These are phyloP conservation scores for Cryptotermes secundus DNA, from an alignment of 1,140 invertebrate genomes.

Conservation along the genomic window DNA sequence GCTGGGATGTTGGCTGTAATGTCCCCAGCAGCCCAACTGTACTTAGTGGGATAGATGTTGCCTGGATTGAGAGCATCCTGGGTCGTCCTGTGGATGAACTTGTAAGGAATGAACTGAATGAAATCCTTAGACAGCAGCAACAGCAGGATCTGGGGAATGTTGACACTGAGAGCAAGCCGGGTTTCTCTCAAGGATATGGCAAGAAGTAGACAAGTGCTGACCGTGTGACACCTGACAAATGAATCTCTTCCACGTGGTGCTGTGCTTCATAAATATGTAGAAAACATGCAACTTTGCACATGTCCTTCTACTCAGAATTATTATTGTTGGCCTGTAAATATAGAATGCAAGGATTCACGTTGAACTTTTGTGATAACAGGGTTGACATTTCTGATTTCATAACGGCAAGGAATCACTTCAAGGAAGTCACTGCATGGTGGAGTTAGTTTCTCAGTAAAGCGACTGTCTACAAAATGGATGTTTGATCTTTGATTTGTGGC, in stretches of 20 bases:
- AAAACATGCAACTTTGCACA: not conserved
- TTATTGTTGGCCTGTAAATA: not conserved
- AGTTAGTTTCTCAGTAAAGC: too few relatives aligned
- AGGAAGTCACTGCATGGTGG: too few relatives aligned
- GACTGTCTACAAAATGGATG: too few relatives aligned
- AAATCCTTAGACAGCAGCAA: not conserved
- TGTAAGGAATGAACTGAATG: conserved; percentile 10
- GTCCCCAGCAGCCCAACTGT: conserved; percentile 25
- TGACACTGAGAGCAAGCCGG: conserved; percentile 35
- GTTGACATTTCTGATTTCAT: too few relatives aligned
- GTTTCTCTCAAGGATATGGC: conserved; percentile 37
- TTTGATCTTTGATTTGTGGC: too few relatives aligned
- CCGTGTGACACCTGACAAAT: not conserved
- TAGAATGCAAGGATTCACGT: not conserved
- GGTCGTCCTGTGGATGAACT: conserved; percentile 24
- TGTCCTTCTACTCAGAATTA: not conserved
- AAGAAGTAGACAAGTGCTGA: conserved; percentile 22
- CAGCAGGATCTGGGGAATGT: conserved; percentile 16
- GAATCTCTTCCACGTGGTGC: not conserved
- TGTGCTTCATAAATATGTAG: not conserved
- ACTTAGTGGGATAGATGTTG: conserved; percentile 30
- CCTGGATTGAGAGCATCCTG: conserved; percentile 33
- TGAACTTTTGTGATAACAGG: too few relatives aligned
- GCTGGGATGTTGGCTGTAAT: conserved; percentile 65
- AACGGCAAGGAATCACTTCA: too few relatives aligned